A percentile compares a stretch with the other conserved stretches of the same genome.
These are phyloP conservation scores for Ptilonorhynchus violaceus DNA, from an alignment of 2,113 vertebrate species.

Conservation along the genomic window DNA sequence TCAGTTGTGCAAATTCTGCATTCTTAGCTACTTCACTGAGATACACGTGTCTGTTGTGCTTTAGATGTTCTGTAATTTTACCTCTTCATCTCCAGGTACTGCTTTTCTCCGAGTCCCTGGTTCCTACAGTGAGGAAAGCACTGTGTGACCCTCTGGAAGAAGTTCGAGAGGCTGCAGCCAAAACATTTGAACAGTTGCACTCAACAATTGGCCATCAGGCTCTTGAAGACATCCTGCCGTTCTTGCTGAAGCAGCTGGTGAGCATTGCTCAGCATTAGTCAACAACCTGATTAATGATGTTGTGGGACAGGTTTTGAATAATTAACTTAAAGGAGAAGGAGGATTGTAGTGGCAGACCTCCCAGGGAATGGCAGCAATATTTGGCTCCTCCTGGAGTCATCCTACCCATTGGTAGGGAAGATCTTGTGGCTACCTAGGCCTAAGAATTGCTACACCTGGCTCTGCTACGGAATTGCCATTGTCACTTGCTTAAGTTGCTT, in stretches of 20 bases:
- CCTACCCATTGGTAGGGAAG: not conserved
- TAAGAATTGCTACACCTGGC: not conserved
- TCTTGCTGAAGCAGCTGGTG: slow-evolving; percentile 93
- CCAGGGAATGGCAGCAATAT: not conserved
- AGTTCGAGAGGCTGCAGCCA: slow-evolving; percentile 93
- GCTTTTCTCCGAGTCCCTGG: slow-evolving; percentile 93
- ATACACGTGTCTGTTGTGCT: not conserved
- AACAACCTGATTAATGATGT: not conserved
- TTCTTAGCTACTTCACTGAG: not conserved
- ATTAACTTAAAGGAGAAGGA: not conserved
- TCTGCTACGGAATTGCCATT: not conserved
- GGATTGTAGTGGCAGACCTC: not conserved
- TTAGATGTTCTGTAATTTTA: not conserved
- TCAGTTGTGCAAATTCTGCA: not conserved
- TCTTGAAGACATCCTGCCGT: slow-evolving; percentile 94
- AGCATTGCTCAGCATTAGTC: slow-evolving; percentile 15
- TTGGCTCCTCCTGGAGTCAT: not conserved
- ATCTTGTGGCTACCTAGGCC: not conserved
- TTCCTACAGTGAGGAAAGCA: slow-evolving; percentile 94
- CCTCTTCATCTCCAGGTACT: slow-evolving; percentile 79
- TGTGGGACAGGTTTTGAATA: slow-evolving; percentile 2
- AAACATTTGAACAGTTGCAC: slow-evolving; percentile 98
- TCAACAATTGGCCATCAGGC: slow-evolving; percentile 97
- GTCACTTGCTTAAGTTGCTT: not conserved
- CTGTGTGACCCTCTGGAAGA: slow-evolving; percentile 95